These are phyloP conservation scores for Brachionus calyciflorus DNA, from an alignment of 1,140 invertebrate species.

Conservation along the genomic window DNA sequence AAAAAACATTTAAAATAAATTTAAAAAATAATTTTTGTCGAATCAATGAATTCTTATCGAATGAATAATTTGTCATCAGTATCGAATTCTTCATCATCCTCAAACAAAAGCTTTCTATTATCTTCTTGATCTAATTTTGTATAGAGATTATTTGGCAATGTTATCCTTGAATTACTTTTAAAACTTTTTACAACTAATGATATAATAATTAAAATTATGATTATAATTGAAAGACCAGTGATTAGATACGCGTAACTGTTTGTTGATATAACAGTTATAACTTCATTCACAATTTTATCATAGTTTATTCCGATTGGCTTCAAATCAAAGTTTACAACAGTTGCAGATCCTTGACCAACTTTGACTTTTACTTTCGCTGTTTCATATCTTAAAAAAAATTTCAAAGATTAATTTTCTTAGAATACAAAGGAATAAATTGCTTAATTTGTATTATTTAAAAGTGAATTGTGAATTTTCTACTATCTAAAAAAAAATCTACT, in stretches of 20 bases:
- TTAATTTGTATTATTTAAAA: no score
- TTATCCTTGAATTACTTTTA: neutral
- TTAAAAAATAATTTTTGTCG: neutral
- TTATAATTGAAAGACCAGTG: neutral
- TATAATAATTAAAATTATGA: neutral
- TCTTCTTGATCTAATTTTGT: constrained; percentile 15
- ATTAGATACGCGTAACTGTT: neutral
- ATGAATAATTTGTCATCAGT: constrained; percentile 18
- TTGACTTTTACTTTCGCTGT: neutral
- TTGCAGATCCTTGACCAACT: constrained; percentile 1
- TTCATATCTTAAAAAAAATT: constrained; percentile 23
- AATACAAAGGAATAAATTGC: no score
- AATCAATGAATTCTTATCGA: constrained; percentile 66
- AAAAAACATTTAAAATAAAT: no score
- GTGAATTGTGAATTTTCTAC: no score
- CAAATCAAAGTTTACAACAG: constrained; percentile 24
- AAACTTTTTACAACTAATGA: constrained; percentile 3
- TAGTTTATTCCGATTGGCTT: constrained; percentile 3
- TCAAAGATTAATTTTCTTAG: no score
- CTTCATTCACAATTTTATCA: constrained; percentile 4
- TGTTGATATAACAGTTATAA: constrained; percentile 5
- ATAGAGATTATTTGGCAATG: neutral
- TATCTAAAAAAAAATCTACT: no score
- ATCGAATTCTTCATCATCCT: constrained; percentile 34
- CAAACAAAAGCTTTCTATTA: constrained; percentile 39